These are phyloP conservation scores for Macrophya alboannulata DNA, from an alignment of 2,888 invertebrate species.

Conservation along the genomic window DNA sequence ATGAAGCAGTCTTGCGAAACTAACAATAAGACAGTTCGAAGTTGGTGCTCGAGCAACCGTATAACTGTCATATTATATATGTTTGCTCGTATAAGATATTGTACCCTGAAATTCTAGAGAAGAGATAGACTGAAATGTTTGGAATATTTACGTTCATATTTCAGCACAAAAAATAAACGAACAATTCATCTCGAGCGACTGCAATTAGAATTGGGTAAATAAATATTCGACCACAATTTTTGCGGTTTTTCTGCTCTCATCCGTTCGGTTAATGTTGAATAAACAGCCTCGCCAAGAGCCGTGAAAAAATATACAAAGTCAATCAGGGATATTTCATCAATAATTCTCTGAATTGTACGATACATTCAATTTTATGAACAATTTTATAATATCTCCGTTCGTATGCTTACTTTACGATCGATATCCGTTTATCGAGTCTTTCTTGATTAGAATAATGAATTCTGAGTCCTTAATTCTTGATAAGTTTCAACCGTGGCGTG, in stretches of 20 bases:
- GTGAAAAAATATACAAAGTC: background rate
- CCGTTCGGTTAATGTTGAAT: background rate
- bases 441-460: background rate
- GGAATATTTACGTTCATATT: background rate
- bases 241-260: background rate
- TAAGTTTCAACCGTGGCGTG: background rate
- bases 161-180: background rate
- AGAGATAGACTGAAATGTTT: background rate
- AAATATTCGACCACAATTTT: background rate
- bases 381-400: background rate
- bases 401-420: background rate
- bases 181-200: background rate
- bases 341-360: background rate
- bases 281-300: background rate
- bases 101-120: background rate
- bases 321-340: background rate
- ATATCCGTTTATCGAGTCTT: background rate
- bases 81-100: slow-evolving; percentile 1
- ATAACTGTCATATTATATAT: slow-evolving; percentile 23
- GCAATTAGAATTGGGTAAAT: background rate
- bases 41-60: slow-evolving; percentile 22
- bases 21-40: slow-evolving; percentile 36
- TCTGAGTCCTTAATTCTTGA: background rate
- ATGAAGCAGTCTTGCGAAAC: slow-evolving; percentile 19
- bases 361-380: background rate